A percentile compares a stretch with the other conserved stretches of the same genome.
phyloP scores from a whole-genome alignment of 2,113 vertebrate species.

The Anas platyrhynchos region DNA sequence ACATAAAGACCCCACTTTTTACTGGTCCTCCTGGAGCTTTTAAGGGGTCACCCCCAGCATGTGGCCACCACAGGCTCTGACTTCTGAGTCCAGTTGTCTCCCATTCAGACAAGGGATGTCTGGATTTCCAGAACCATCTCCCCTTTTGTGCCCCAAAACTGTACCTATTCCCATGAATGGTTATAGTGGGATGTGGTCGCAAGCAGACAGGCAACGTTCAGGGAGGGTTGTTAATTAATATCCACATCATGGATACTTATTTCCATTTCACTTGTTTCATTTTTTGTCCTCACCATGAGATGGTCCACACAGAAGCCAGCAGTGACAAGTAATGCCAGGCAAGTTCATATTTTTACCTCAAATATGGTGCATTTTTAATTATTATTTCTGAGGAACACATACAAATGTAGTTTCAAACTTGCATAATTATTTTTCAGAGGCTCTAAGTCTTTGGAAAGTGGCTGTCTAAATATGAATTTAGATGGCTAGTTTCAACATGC shows the following conservation, averaged over 20 bases:
- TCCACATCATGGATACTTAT: background rate
- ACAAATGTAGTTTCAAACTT: background rate
- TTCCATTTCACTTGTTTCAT: background rate
- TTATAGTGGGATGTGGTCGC: background rate
- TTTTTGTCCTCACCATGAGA: background rate
- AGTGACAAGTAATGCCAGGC: background rate
- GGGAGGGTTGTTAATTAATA: background rate
- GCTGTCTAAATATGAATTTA: background rate
- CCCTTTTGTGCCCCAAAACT: background rate
- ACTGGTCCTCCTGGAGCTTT: background rate
- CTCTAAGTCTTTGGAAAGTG: background rate
- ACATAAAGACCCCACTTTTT: background rate
- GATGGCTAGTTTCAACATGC: background rate
- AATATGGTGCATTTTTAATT: background rate
- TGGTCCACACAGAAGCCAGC: rapidly evolving
- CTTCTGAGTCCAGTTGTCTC: background rate
- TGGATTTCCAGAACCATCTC: background rate
- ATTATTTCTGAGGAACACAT: background rate
- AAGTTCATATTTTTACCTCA: background rate
- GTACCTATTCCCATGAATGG: rapidly evolving
- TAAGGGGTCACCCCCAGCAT: background rate
- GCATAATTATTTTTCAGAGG: background rate
- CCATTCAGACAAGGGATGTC: rapidly evolving
- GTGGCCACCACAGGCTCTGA: rapidly evolving
- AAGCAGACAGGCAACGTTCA: rapidly evolving